A percentile compares a stretch with the other conserved stretches of the same genome.
These are phyloP conservation scores for Micromys minutus DNA, from an alignment of 2,113 vertebrate species.

Conservation along the genomic window DNA sequence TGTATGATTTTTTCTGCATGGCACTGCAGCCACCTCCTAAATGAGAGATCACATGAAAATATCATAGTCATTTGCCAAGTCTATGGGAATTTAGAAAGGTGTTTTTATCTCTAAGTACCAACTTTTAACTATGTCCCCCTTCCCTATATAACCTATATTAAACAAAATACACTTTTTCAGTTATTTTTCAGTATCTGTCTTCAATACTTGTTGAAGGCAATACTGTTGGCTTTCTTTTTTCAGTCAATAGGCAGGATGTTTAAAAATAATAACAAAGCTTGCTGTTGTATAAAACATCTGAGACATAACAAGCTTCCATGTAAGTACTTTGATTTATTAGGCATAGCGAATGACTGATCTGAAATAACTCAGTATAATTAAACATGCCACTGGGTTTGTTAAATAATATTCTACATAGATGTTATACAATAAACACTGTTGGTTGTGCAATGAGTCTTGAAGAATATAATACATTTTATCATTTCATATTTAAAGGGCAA, in stretches of 20 bases:
- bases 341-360: constrained; percentile 60
- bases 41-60: constrained; percentile 81
- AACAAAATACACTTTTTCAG: constrained; percentile 77
- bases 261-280: constrained; percentile 73
- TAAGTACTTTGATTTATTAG: constrained; percentile 73
- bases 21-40: constrained; percentile 80
- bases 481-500: constrained; percentile 30
- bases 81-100: constrained; percentile 70
- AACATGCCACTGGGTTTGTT: constrained; percentile 73
- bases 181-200: constrained; percentile 64
- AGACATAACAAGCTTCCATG: constrained; percentile 74
- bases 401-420: constrained; percentile 72
- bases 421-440: constrained; percentile 66
- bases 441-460: constrained; percentile 25
- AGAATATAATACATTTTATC: constrained; percentile 32
- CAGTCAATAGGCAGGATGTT: constrained; percentile 66
- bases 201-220: no score
- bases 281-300: constrained; percentile 56
- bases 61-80: constrained; percentile 71
- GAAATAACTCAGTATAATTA: constrained; percentile 77
- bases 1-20: constrained; percentile 88
- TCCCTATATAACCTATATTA: constrained; percentile 58
- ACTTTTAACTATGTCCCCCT: not conserved
- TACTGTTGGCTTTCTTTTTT: constrained; percentile 48
- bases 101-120: constrained; percentile 55